Conservation (phyloP, 2,797 vertebrate species). For the Sardinella longiceps region DNA sequence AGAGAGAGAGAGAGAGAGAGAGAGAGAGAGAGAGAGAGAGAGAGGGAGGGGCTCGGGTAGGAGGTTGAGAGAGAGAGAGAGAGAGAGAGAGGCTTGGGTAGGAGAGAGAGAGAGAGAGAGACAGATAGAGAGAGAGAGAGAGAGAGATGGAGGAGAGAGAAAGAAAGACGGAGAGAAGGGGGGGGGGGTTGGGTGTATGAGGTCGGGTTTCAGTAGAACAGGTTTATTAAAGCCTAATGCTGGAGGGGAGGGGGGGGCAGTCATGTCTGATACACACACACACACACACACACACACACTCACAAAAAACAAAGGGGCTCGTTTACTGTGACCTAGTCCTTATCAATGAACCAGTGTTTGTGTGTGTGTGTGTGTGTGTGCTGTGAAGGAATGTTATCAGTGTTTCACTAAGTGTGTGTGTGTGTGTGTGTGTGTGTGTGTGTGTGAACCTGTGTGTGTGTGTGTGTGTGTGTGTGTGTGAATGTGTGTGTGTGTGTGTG, state of each 20-base stretch:
- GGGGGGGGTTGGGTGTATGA: too few relatives aligned
- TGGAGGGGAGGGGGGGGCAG: background rate
- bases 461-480: too few relatives aligned
- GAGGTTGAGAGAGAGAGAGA: conserved; percentile 46
- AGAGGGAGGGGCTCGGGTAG: background rate
- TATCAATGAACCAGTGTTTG: background rate
- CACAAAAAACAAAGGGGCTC: background rate
- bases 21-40: conserved; percentile 26
- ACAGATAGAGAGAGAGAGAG: too few relatives aligned
- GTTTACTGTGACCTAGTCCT: background rate
- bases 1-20: conserved; percentile 27
- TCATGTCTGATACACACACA: too few relatives aligned
- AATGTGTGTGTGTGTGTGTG: too few relatives aligned
- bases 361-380: conserved; percentile 1
- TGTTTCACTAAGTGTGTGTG: background rate
- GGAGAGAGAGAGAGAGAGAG: too few relatives aligned
- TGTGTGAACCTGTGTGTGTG: too few relatives aligned
- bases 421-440: conserved; percentile 37
- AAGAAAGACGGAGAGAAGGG: conserved; percentile 29
- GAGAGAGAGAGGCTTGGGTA: background rate
- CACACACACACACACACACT: too few relatives aligned
- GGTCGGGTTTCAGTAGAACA: background rate
- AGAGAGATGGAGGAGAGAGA: conserved; percentile 7
- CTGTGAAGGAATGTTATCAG: conserved; percentile 33
- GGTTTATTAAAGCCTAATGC: background rate